Base-by-base conservation (phyloP, 2,113 vertebrate genomes). In the Leucopsar rothschildi region DNA sequence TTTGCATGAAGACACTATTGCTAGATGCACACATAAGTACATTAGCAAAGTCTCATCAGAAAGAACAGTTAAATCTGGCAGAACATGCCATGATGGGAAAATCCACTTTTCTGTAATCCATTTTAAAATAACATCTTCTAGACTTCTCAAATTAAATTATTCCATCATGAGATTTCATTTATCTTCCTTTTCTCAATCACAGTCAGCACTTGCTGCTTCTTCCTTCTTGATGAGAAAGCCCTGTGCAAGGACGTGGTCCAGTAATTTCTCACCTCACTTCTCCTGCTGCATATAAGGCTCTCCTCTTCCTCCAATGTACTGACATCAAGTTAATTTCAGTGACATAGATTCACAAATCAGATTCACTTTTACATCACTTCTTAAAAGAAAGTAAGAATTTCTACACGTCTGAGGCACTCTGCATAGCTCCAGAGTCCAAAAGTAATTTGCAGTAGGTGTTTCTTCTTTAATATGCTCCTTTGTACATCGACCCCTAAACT, bases 51-150 rank as follows among this genome's bases (percentile, higher is more conserved):
- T 29, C 63, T 61, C 33, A 69, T 64, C 29, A 75, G 35, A 53
- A 80, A 57, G 71, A 78, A 19, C 7, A 69, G 39, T 37, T 50
- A 55, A 56, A 84, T 27, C 60, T 76, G 42, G n/a, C n/a, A 92
- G n/a, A 92, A 82, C 28, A 42, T 12, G 65, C 17, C 16, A 20
- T 5, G 20, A 84, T 55, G 23, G 57, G 65, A 93, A 95, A 92
- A 88, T 53, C 49, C 55, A 73, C 45, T 65, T 80, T 87, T 59
- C 72, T 39, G 33, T 31, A 73, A 92, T 81, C 25, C 27, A 52
- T 78, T 94, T 89, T 55, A 86, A 91, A 94, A 52, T 47, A 86
- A 81, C 35, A 63, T 42, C 50, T 91, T 83, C 50, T 80, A 42
- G 77, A 86, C 27, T 59, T 93, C 47, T 57, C 57, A 77, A 65